These are phyloP conservation scores for Erethizon dorsatum DNA, from an alignment of 2,797 vertebrate species.

Conservation along the genomic window DNA sequence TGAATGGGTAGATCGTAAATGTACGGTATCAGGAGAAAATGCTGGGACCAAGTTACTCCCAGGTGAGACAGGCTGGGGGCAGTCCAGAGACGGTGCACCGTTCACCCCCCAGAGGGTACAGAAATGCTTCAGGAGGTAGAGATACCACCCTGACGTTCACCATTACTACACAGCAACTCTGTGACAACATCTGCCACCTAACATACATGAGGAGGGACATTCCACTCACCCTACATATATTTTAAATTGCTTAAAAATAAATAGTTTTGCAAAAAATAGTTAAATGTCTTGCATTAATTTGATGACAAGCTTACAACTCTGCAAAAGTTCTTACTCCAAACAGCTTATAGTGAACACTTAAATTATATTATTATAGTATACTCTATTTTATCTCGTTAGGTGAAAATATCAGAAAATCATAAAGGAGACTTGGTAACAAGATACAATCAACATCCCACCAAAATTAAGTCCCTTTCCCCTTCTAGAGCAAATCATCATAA, in stretches of 20 bases:
- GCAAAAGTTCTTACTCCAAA: slow-evolving; percentile 81
- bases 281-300: slow-evolving; percentile 82
- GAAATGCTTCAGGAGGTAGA: slow-evolving; percentile 43
- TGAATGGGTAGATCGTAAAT: slow-evolving; percentile 30
- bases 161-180: slow-evolving; percentile 68
- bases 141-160: slow-evolving; percentile 65
- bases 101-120: background rate
- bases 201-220: slow-evolving; percentile 73
- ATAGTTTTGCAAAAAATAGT: slow-evolving; percentile 85
- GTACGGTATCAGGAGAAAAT: slow-evolving; percentile 1
- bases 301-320: slow-evolving; percentile 81
- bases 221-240: slow-evolving; percentile 78
- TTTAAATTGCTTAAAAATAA: slow-evolving; percentile 85
- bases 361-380: slow-evolving; percentile 83
- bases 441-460: slow-evolving; percentile 81
- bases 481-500: slow-evolving; percentile 84
- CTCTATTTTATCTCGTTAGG: slow-evolving; percentile 67
- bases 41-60: background rate
- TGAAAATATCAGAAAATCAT: slow-evolving; percentile 86
- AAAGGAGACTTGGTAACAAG: slow-evolving; percentile 81
- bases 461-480: slow-evolving; percentile 84
- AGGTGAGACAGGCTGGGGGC: slow-evolving; percentile 37
- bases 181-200: slow-evolving; percentile 75
- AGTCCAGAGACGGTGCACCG: slow-evolving; percentile 57
- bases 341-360: slow-evolving; percentile 81